Evolutionary conservation across 2,888 invertebrate genomes (phyloP).

Genomic region (Poecilus cupreus): DNA sequence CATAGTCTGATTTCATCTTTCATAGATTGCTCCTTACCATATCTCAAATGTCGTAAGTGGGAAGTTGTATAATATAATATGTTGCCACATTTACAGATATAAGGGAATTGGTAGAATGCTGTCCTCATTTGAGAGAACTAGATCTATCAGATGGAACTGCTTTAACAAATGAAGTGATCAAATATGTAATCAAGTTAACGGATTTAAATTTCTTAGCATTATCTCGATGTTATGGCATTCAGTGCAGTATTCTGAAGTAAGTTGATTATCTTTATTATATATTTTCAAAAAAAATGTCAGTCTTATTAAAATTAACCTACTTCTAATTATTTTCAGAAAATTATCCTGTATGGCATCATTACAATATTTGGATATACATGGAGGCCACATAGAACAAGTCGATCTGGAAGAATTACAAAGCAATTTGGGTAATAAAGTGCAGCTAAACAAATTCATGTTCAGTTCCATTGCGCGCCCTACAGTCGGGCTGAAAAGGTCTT

Average conservation of each 20-base stretch:
- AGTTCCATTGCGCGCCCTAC: constrained; percentile 94
- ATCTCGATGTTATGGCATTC: constrained; percentile 87
- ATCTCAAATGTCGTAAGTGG: too few species aligned
- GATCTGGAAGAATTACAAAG: constrained; percentile 75
- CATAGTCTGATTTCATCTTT: too few species aligned
- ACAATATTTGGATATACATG: constrained; percentile 87
- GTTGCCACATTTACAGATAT: constrained; percentile 84
- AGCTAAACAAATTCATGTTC: constrained; percentile 84
- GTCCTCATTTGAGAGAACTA: constrained; percentile 85
- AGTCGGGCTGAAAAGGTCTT: constrained; percentile 89
- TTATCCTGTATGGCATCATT: constrained; percentile 75
- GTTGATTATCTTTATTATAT: constrained; percentile 67
- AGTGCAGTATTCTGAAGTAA: constrained; percentile 82
- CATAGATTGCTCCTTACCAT: too few species aligned
- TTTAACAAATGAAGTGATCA: constrained; percentile 79
- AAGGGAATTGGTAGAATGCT: constrained; percentile 77
- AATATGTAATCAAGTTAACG: constrained; percentile 75
- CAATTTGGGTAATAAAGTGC: constrained; percentile 76
- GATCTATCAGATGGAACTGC: constrained; percentile 92
- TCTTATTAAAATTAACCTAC: neutral
- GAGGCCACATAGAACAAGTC: constrained; percentile 81
- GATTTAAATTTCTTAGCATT: constrained; percentile 85
- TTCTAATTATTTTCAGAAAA: constrained; percentile 34
- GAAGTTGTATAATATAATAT: too few species aligned
- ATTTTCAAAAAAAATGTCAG: neutral